Base-by-base conservation (phyloP, 2,888 invertebrate species). In the Scaptomyza parva region DNA sequence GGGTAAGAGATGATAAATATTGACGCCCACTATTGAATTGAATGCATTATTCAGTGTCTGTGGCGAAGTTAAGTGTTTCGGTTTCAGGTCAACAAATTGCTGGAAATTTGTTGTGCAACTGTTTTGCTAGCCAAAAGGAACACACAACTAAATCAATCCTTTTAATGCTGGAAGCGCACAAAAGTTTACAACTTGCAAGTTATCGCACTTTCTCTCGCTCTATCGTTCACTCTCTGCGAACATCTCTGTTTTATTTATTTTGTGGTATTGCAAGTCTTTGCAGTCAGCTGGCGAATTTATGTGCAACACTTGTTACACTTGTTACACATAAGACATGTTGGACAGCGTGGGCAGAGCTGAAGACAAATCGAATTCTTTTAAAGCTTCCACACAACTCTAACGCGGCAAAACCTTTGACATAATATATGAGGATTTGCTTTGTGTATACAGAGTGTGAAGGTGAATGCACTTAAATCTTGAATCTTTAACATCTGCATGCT, bases 331-430 rank as follows among this genome's bases (percentile, higher is more conserved):
- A 86, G 81, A 84, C 81, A 86, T 67, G 84, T 60, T 63, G 70
- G 65, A 69, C n/a, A n/a, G n/a, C 68, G 65, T 69, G 71, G 40
- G 67, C 64, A 71, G 20, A 62, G 68, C 48, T 64, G 18, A 75
- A 75, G 78, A 84, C 72, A 88, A 84, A 84, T 84, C 84, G 86
- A 77, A 77, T 70, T 41, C 76, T 53, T 52, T 60, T 61, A 44
- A 48, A 53, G 47, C 39, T 30, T 3, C 12, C 44, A n/a, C 45
- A n/a, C 45, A 43, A 53, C 61, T 51, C 68, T 61, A 58, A 28
- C n/a, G 33, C 33, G 52, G 70, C 61, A 68, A 48, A 47, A 59
- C 37, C 47, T 43, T 35, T 54, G 57, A 54, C 58, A 70, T 67
- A 67, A 84, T 75, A 28, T 78, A 9, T 86, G n/a, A n/a, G n/a